phyloP scores from a whole-genome alignment of 53 echinoderm and acorn worm genomes.

The Luidia sarsii region DNA sequence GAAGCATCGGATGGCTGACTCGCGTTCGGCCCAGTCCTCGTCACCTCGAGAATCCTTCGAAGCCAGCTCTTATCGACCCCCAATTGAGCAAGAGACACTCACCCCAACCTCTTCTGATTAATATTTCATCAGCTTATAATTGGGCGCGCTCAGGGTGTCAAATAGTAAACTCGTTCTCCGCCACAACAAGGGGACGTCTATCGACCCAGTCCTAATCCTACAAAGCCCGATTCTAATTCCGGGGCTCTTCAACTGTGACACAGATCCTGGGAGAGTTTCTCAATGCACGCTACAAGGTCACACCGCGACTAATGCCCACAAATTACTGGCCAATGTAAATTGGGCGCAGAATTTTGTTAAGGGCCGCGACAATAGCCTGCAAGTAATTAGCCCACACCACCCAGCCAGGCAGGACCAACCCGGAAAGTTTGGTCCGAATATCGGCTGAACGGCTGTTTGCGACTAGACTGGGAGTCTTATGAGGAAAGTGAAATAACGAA shows the following conservation, averaged over 20 bases:
- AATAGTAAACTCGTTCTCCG: neutral
- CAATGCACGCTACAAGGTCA: slow-evolving; percentile 16
- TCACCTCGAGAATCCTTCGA: too few relatives aligned
- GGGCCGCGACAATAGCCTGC: too few relatives aligned
- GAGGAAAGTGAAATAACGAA: too few relatives aligned
- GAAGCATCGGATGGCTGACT: slow-evolving; percentile 12
- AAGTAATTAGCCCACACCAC: too few relatives aligned
- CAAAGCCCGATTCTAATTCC: too few relatives aligned
- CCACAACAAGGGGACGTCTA: neutral
- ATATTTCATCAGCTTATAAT: slow-evolving; percentile 16
- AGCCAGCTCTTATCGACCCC: too few relatives aligned
- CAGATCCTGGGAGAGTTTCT: neutral
- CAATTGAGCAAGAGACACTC: too few relatives aligned
- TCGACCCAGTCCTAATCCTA: neutral
- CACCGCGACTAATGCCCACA: neutral
- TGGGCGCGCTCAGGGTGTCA: neutral
- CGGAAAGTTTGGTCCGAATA: neutral
- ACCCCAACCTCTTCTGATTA: neutral
- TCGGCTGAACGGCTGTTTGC: too few relatives aligned
- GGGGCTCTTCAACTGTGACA: slow-evolving; percentile 22
- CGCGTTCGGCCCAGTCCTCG: too few relatives aligned
- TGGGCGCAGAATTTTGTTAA: too few relatives aligned
- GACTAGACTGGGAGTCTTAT: too few relatives aligned
- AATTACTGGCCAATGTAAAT: slow-evolving; percentile 8
- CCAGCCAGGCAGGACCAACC: neutral